A percentile compares a stretch with the other conserved stretches of the same genome.
Evolutionary conservation across 2,888 invertebrate species (phyloP).

Genomic region (Tortrix viridana): DNA sequence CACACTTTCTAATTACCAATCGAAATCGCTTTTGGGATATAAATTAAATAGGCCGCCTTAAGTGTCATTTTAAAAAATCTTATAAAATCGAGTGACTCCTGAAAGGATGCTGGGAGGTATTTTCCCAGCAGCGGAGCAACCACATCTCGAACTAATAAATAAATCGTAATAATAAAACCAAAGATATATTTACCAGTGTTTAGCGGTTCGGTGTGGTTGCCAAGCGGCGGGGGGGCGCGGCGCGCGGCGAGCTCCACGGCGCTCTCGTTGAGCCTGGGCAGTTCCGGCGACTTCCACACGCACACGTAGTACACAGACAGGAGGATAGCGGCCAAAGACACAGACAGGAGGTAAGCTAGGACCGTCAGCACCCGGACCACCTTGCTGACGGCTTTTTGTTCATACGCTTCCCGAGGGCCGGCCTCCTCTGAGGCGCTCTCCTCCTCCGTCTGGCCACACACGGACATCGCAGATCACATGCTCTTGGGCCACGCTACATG

Average conservation of each 20-base stretch:
- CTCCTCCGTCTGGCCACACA: slow-evolving; percentile 65
- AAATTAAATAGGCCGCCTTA: too few relatives aligned
- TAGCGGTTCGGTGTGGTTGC: slow-evolving; percentile 42
- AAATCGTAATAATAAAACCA: too few relatives aligned
- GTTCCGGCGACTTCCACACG: slow-evolving; percentile 89
- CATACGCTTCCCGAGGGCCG: slow-evolving; percentile 62
- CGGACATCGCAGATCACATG: slow-evolving; percentile 69
- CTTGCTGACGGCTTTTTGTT: slow-evolving; percentile 73
- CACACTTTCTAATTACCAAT: too few relatives aligned
- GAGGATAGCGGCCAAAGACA: slow-evolving; percentile 92
- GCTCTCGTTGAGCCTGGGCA: slow-evolving; percentile 59
- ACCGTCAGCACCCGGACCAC: slow-evolving; percentile 89
- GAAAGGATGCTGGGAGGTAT: too few relatives aligned
- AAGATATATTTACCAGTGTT: slow-evolving; percentile 43
- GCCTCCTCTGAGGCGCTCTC: slow-evolving; percentile 64
- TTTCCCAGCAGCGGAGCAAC: too few relatives aligned
- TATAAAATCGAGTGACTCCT: too few relatives aligned
- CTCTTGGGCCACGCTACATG: slow-evolving; percentile 37
- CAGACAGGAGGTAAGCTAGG: slow-evolving; percentile 91
- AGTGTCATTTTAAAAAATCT: too few relatives aligned
- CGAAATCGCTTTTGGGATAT: too few relatives aligned
- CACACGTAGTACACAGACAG: slow-evolving; percentile 92
- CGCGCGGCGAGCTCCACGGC: slow-evolving; percentile 48
- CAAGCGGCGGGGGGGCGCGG: slow-evolving; percentile 44
- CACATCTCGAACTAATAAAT: too few relatives aligned